Evolutionary conservation across 2,888 invertebrate genomes (phyloP), one percentile per base, ranked within the genome.

Genomic region (Trissolcus japonicus): DNA sequence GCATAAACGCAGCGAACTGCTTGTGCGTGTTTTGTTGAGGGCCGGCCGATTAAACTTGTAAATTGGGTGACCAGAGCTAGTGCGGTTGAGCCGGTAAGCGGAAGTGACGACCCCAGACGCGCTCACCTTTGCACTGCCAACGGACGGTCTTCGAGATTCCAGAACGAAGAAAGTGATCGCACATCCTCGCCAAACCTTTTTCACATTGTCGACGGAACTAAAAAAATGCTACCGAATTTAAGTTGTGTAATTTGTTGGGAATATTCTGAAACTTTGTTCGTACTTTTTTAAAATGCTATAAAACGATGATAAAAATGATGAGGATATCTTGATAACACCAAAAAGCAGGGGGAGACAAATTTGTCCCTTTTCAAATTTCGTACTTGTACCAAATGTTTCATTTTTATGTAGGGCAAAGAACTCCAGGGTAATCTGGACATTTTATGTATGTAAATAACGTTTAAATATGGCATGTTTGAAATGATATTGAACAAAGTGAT

Each of bases 41-140:
- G 84, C 82, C 83, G 79, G 86, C n/a, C 86, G 89, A 89, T 89
- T 89, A 88, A 89, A 89, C 89, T 89, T 89, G 87, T 87, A 89
- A 89, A 89, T 89, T 85, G 82, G 85, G 86, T 83, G 86, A 83
- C 86, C 85, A 86, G 83, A 35, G 35, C 35, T 35, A 11, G 25
- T 83, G 85, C 83, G 84, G 85, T 84, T 87, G 85, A 82, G 83
- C 87, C 85, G 86, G 85, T 84, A 85, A 86, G 84, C 89, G 89
- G 89, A 89, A 89, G 87, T 88, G 84, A 83, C 87, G 89, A 89
- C 89, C 89, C 84, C 84, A 85, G 84, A 71, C 88, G 11, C 7
- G 84, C 86, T 89, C 89, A 89, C 89, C 89, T 89, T 88, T 88
- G 89, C 87, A 89, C 89, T 85, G 87, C 86, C 86, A 88, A 87